Evolutionary conservation across 2,888 invertebrate genomes (phyloP).

Genomic region (Tenthredo livida): DNA sequence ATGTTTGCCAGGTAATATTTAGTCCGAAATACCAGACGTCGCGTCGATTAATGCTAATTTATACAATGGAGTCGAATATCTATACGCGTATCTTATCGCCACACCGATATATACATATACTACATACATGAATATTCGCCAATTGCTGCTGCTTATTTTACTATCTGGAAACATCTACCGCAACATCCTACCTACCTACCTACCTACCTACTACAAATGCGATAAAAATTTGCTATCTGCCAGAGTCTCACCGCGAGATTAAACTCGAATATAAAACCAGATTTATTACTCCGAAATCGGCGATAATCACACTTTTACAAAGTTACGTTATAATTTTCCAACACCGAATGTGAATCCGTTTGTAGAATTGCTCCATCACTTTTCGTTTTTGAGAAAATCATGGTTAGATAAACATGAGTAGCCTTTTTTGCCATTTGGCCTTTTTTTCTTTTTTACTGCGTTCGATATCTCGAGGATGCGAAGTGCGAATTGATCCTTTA

Average conservation of each 20-base stretch:
- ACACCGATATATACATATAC: neutral
- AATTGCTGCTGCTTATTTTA: neutral
- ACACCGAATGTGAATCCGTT: too few relatives aligned
- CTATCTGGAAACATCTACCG: neutral
- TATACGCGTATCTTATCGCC: slow-evolving; percentile 35
- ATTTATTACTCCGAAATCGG: neutral
- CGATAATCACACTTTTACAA: neutral
- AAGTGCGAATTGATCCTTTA: too few relatives aligned
- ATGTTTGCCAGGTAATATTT: slow-evolving; percentile 32
- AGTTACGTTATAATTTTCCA: neutral
- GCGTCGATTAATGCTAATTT: slow-evolving; percentile 44
- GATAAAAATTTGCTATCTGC: neutral
- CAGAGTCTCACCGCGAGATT: neutral
- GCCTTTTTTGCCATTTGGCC: too few relatives aligned
- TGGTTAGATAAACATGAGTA: too few relatives aligned
- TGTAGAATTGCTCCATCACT: too few relatives aligned
- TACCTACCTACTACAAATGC: neutral
- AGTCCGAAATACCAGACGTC: slow-evolving; percentile 13
- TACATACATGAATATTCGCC: slow-evolving; percentile 16
- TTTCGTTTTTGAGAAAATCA: too few relatives aligned
- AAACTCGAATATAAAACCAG: slow-evolving; percentile 5
- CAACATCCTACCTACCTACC: neutral
- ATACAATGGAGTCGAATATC: slow-evolving; percentile 37
- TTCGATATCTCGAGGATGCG: too few relatives aligned
- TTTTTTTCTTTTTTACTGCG: too few relatives aligned